Percentiles rank a stretch among this genome's conserved stretches.
Conservation (phyloP, 2,888 invertebrate genomes). For the Sialis lutaria region DNA sequence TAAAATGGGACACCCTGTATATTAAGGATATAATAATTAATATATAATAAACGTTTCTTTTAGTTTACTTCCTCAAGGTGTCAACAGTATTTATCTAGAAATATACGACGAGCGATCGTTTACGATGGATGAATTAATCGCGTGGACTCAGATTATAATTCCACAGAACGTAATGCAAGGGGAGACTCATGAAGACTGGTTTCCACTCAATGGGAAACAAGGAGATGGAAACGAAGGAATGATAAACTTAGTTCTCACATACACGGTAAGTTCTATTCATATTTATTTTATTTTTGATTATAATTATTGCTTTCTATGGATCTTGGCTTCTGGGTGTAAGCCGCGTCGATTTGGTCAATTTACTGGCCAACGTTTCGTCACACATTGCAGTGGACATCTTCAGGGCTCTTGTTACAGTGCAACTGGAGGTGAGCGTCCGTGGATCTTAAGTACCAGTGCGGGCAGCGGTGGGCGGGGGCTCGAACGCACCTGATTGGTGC, state of each 20-base stretch:
- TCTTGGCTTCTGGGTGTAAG: background rate
- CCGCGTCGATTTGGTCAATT: no score
- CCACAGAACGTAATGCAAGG: constrained; percentile 70
- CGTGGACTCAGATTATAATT: constrained; percentile 82
- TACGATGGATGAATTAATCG: constrained; percentile 88
- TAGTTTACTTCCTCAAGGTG: constrained; percentile 74
- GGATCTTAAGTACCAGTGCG: no score
- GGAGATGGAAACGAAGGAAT: constrained; percentile 89
- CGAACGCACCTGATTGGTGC: no score
- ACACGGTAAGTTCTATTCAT: constrained; percentile 35
- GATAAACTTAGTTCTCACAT: constrained; percentile 79
- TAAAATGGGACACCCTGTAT: no score
- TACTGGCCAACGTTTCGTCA: no score
- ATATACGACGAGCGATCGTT: constrained; percentile 96
- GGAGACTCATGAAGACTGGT: constrained; percentile 92
- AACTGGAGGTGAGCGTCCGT: no score
- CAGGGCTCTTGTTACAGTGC: no score
- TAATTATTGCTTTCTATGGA: background rate
- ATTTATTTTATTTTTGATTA: no score
- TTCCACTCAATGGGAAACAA: constrained; percentile 80
- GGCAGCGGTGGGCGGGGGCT: no score
- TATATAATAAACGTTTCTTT: constrained; percentile 10
- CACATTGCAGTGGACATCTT: no score
- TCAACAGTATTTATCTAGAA: constrained; percentile 78
- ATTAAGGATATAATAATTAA: no score